These are phyloP conservation scores for Poecilia velifera DNA, from an alignment of 2,797 vertebrate species.

Conservation along the genomic window DNA sequence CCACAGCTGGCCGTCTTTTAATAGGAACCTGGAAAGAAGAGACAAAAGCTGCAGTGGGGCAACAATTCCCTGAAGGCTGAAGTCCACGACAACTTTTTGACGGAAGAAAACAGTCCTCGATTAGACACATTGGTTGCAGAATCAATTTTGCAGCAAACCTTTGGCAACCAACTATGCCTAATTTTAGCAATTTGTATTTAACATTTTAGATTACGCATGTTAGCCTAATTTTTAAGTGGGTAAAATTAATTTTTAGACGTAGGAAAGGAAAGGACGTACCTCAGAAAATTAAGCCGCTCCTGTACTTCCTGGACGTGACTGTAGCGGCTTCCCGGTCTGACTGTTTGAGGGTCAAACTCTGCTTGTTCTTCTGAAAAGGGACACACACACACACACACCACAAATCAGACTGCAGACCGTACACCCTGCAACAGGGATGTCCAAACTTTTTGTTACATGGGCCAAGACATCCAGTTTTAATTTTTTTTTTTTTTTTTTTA, in stretches of 20 bases:
- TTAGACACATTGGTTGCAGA: not conserved
- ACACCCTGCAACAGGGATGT: not conserved
- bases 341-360: slow-evolving; percentile 98
- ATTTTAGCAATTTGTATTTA: not conserved
- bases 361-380: slow-evolving; percentile 87
- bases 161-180: not conserved
- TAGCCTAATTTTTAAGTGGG: not conserved
- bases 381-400: slow-evolving; percentile 2
- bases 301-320: slow-evolving; percentile 99
- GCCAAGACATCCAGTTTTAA: too few species aligned
- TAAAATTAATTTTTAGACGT: not conserved
- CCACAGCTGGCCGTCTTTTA: slow-evolving; percentile 99
- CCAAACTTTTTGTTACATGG: too few species aligned
- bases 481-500: too few species aligned
- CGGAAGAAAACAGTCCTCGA: not conserved
- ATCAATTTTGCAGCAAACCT: not conserved
- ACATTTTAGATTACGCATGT: not conserved
- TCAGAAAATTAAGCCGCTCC: slow-evolving; percentile 96
- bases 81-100: not conserved
- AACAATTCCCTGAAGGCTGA: slow-evolving; percentile 4
- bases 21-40: slow-evolving; percentile 87
- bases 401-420: slow-evolving; percentile 11
- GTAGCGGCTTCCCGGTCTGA: slow-evolving; percentile 95
- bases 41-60: slow-evolving; percentile 5
- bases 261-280: slow-evolving; percentile 73